These are phyloP conservation scores for Shinisaurus crocodilurus DNA, from an alignment of 2,113 vertebrate genomes.

Conservation along the genomic window DNA sequence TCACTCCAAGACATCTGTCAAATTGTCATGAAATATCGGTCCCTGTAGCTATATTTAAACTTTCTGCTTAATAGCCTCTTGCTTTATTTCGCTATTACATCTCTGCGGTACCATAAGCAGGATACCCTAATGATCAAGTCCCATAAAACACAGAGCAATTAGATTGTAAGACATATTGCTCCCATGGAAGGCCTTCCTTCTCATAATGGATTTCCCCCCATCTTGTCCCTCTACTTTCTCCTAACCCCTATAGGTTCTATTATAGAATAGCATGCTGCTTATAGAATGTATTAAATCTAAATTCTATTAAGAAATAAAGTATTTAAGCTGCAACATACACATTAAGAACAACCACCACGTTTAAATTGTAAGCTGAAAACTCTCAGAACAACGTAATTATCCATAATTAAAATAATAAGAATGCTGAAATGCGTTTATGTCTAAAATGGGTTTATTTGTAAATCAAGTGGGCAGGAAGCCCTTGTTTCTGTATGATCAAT, in stretches of 20 bases:
- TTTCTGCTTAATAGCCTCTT: conserved; percentile 86
- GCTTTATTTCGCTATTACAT: conserved; percentile 83
- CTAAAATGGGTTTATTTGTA: too few relatives aligned
- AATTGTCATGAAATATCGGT: conserved; percentile 85
- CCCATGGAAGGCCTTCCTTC: conserved; percentile 74
- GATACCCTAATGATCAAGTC: conserved; percentile 83
- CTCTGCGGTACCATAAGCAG: conserved; percentile 78
- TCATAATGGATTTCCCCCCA: conserved; percentile 52
- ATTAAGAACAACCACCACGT: not conserved
- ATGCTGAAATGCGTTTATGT: too few relatives aligned
- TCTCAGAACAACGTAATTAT: not conserved
- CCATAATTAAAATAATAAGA: not conserved
- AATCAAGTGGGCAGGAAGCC: too few relatives aligned
- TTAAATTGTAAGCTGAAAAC: not conserved
- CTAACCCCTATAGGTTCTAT: conserved; percentile 22
- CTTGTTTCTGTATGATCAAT: too few relatives aligned
- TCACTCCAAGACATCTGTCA: conserved; percentile 87
- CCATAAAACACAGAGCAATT: conserved; percentile 83
- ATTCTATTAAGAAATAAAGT: not conserved
- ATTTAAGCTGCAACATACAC: not conserved
- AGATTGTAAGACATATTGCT: conserved; percentile 78
- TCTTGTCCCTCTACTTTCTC: conserved; percentile 41
- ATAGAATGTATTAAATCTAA: conserved; percentile 17
- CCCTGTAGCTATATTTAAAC: conserved; percentile 89
- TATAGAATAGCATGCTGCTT: conserved; percentile 41